Percentiles rank a stretch among this genome's conserved stretches.
phyloP scores from a whole-genome alignment of 2,113 vertebrate species.

The Oriolus oriolus region DNA sequence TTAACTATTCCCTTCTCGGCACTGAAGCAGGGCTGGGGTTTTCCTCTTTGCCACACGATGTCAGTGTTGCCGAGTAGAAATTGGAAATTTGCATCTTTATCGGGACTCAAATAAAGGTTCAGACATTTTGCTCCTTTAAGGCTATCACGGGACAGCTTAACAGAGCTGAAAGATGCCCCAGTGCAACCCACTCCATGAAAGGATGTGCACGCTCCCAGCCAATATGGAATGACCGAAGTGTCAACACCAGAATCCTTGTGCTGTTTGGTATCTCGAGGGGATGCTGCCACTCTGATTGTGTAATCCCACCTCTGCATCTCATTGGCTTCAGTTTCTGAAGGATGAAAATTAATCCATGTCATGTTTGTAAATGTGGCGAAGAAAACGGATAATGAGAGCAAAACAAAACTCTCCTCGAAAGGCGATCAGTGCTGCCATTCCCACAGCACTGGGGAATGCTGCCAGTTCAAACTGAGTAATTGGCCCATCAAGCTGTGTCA shows the following conservation, averaged over 20 bases:
- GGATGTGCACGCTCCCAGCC: rapidly evolving
- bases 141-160: rapidly evolving
- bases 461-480: neutral
- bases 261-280: neutral
- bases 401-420: neutral
- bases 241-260: rapidly evolving
- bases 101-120: neutral
- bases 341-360: neutral
- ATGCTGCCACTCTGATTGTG: neutral
- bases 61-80: neutral
- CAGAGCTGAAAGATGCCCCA: neutral
- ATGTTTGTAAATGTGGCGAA: neutral
- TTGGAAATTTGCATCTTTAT: neutral
- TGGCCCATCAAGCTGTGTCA: neutral
- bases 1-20: too few species aligned
- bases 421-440: neutral
- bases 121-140: neutral
- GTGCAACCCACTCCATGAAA: rapidly evolving
- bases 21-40: neutral
- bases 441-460: neutral
- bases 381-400: neutral
- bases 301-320: too few species aligned
- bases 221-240: rapidly evolving
- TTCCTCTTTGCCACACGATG: conserved; percentile 28
- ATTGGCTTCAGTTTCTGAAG: neutral